Evolutionary conservation across 2,113 vertebrate species (phyloP).

Genomic region (Aspiorhynchus laticeps): DNA sequence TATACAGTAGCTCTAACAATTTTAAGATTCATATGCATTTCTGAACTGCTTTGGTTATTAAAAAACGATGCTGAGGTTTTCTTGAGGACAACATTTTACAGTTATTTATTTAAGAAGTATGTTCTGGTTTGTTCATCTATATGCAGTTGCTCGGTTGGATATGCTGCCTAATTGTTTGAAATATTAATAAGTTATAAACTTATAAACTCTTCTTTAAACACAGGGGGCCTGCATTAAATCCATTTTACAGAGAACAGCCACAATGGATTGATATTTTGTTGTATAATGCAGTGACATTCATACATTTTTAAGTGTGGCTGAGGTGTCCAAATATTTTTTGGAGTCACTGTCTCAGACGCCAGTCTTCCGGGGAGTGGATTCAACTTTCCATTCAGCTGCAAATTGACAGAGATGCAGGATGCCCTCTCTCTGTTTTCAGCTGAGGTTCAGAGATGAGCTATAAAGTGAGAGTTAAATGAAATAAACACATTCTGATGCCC

Average conservation of each 20-base stretch:
- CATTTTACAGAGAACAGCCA: not conserved
- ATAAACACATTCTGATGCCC: not conserved
- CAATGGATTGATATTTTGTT: slow-evolving; percentile 1
- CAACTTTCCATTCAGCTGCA: not conserved
- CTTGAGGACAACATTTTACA: not conserved
- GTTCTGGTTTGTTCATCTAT: not conserved
- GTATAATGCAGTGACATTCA: slow-evolving; percentile 1
- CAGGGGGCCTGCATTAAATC: slow-evolving; percentile 1
- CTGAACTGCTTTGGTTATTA: not conserved
- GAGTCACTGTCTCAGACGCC: not conserved
- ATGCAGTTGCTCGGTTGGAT: not conserved
- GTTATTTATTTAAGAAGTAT: not conserved
- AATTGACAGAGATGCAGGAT: not conserved
- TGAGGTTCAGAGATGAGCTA: not conserved
- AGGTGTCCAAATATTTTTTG: not conserved
- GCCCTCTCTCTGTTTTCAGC: not conserved
- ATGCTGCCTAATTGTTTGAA: slow-evolving; percentile 7
- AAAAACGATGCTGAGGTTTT: not conserved
- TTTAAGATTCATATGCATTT: not conserved
- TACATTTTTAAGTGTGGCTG: not conserved
- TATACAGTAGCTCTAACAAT: not conserved
- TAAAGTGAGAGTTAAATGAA: not conserved
- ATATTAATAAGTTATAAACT: slow-evolving; percentile 11
- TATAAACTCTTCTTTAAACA: not conserved
- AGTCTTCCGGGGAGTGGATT: not conserved